phyloP scores from a whole-genome alignment of 2,888 invertebrate genomes.

The Arrhopalites spinosus region DNA sequence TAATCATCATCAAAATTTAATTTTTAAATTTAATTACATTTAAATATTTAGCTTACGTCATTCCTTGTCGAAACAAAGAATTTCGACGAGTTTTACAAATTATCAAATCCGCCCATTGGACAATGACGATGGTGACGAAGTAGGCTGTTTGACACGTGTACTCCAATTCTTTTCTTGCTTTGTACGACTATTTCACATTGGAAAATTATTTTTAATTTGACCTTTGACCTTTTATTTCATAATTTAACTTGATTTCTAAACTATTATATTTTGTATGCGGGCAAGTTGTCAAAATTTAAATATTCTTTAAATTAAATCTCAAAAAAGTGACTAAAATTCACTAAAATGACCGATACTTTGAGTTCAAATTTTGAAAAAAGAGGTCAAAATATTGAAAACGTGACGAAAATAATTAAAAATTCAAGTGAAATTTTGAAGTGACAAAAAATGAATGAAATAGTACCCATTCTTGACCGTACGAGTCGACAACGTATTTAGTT shows the following conservation, averaged over 20 bases:
- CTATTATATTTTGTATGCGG: too few species aligned
- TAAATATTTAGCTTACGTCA: constrained; percentile 67
- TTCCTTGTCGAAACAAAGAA: constrained; percentile 94
- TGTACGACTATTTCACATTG: constrained; percentile 46
- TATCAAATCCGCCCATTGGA: constrained; percentile 97
- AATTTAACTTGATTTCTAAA: background rate
- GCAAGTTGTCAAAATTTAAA: too few species aligned
- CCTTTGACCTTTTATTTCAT: background rate
- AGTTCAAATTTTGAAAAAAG: too few species aligned
- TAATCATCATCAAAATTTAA: background rate
- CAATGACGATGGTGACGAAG: constrained; percentile 96
- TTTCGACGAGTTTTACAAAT: constrained; percentile 97
- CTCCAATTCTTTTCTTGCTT: constrained; percentile 66
- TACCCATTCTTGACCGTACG: constrained; percentile 99
- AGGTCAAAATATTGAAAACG: too few species aligned
- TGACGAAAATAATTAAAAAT: too few species aligned
- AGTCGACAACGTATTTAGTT: constrained; percentile 71
- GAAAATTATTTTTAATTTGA: background rate
- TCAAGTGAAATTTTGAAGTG: too few species aligned
- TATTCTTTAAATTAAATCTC: too few species aligned
- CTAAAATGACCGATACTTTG: too few species aligned
- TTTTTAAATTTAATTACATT: background rate
- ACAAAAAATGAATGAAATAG: constrained; percentile 56
- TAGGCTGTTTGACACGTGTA: constrained; percentile 98
- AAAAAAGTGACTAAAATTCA: too few species aligned